Percentiles rank a stretch among this genome's conserved stretches.
phyloP scores from a whole-genome alignment of 2,797 vertebrate genomes.

The Pangasius larnaudii region DNA sequence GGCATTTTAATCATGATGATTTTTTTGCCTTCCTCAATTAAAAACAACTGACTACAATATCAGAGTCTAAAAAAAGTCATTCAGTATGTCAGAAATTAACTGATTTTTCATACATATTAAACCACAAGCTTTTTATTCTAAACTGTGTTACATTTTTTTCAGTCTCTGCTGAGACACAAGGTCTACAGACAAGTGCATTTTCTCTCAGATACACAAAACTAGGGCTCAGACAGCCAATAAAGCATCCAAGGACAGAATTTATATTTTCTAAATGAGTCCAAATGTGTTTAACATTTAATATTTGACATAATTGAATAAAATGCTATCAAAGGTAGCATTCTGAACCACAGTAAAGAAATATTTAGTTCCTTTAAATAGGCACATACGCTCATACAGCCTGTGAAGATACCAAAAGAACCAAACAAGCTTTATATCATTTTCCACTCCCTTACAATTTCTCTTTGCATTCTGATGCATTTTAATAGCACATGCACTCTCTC shows the following conservation, averaged over 20 bases:
- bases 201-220: neutral
- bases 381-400: neutral
- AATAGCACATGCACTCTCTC: constrained; percentile 66
- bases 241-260: neutral
- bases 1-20: neutral
- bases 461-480: neutral
- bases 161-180: neutral
- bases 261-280: neutral
- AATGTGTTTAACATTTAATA: neutral
- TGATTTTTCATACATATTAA: neutral
- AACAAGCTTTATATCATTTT: neutral
- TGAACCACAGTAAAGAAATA: neutral
- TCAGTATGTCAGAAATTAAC: neutral
- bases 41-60: neutral
- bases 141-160: neutral
- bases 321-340: neutral
- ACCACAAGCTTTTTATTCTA: neutral
- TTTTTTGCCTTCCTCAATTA: neutral
- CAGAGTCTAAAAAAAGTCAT: neutral
- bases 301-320: neutral
- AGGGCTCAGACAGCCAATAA: neutral
- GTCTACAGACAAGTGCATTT: neutral
- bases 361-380: neutral
- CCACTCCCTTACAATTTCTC: neutral
- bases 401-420: neutral